Conservation (phyloP, 2,797 vertebrate species). For the Enteromius paludinosus region DNA sequence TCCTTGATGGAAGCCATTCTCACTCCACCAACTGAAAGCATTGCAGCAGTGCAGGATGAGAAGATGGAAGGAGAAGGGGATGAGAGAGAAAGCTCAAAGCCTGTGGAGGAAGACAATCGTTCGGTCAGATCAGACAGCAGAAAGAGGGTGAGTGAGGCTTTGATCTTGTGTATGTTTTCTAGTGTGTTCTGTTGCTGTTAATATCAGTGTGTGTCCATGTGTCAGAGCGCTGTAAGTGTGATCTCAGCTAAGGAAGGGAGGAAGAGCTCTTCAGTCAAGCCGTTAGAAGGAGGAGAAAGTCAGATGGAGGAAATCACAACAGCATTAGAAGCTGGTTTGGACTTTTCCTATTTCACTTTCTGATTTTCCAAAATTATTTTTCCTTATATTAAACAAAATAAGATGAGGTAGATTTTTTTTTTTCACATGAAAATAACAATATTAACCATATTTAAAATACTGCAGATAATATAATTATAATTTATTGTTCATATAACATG, state of each 20-base stretch:
- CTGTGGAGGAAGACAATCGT: constrained; percentile 61
- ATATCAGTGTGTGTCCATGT: constrained; percentile 23
- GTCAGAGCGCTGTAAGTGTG: constrained; percentile 65
- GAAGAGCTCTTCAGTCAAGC: constrained; percentile 41
- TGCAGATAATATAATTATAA: neutral
- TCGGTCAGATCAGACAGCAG: constrained; percentile 58
- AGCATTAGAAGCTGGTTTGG: constrained; percentile 53
- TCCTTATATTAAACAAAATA: neutral
- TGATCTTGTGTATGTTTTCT: constrained; percentile 10
- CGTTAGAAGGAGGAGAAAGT: constrained; percentile 53
- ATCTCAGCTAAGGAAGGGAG: constrained; percentile 58
- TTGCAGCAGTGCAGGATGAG: neutral
- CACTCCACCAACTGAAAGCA: neutral
- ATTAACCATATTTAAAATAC: neutral
- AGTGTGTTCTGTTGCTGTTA: neutral
- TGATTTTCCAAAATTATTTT: neutral
- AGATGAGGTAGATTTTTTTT: neutral
- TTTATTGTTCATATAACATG: neutral
- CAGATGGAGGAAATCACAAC: constrained; percentile 58
- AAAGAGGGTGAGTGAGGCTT: constrained; percentile 62
- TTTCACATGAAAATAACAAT: neutral
- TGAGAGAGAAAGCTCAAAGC: neutral
- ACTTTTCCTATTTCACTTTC: neutral
- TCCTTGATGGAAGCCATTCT: constrained; percentile 23
- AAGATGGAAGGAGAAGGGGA: constrained; percentile 40